These are phyloP conservation scores for Adoxophyes honmai DNA, from an alignment of 1,140 invertebrate species.

Conservation along the genomic window DNA sequence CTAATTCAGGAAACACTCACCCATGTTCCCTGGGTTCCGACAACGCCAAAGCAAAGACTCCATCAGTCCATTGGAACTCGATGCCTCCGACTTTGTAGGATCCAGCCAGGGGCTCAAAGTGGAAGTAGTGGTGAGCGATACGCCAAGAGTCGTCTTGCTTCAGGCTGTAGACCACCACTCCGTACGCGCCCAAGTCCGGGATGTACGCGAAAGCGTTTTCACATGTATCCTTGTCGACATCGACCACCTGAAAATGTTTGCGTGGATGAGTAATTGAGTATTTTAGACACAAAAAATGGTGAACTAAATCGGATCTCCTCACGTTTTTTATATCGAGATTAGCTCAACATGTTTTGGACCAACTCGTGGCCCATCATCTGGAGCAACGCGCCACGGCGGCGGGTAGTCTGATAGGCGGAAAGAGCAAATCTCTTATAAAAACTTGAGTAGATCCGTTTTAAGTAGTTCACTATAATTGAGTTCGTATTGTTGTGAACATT, in stretches of 20 bases:
- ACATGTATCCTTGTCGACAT: slow-evolving; percentile 82
- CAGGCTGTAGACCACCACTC: slow-evolving; percentile 85
- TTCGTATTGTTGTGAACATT: no score
- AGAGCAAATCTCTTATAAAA: no score
- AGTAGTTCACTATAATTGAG: no score
- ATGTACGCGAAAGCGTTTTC: slow-evolving; percentile 86
- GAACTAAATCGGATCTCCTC: no score
- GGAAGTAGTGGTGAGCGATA: slow-evolving; percentile 88
- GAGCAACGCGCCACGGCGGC: no score
- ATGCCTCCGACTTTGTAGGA: slow-evolving; percentile 84
- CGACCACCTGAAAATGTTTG: slow-evolving; percentile 76
- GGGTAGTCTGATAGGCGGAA: no score
- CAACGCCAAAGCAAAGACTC: slow-evolving; percentile 83
- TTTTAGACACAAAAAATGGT: no score
- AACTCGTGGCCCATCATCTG: no score
- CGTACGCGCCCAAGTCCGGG: slow-evolving; percentile 85
- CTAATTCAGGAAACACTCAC: no score
- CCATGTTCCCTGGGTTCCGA: slow-evolving; percentile 78
- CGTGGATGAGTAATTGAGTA: background rate
- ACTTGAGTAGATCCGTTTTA: no score
- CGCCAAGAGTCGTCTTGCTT: slow-evolving; percentile 86
- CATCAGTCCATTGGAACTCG: slow-evolving; percentile 88
- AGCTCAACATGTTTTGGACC: no score
- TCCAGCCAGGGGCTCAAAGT: slow-evolving; percentile 87
- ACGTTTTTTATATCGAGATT: no score